Conservation (phyloP, 2,797 vertebrate genomes). For the Neosilurus mollespiculum region DNA sequence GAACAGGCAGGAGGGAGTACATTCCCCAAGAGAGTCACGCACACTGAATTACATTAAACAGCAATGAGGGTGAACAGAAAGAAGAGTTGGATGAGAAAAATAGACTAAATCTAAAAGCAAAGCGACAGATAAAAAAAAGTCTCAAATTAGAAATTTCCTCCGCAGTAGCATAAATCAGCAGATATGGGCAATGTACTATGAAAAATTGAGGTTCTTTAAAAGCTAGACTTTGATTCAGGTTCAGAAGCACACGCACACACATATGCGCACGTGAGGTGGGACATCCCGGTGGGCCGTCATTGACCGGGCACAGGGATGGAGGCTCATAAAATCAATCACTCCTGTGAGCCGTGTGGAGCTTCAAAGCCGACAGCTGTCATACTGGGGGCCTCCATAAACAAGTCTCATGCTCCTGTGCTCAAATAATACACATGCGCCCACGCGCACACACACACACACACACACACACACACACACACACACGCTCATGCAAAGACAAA, state of each 20-base stretch:
- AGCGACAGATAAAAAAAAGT: conserved; percentile 41
- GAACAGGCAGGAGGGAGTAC: conserved; percentile 19
- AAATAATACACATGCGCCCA: conserved; percentile 50
- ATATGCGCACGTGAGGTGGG: conserved; percentile 32
- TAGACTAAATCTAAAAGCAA: conserved; percentile 28
- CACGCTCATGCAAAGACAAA: conserved; percentile 31
- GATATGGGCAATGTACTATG: conserved; percentile 31
- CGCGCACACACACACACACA: conserved; percentile 23
- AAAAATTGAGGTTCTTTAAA: conserved; percentile 43
- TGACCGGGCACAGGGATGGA: conserved; percentile 45
- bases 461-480: conserved; percentile 32
- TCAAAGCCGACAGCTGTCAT: conserved; percentile 55
- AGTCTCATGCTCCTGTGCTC: conserved; percentile 40
- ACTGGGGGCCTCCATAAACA: conserved; percentile 55
- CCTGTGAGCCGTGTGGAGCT: conserved; percentile 44
- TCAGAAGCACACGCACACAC: conserved; percentile 19
- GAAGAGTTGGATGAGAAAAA: conserved; percentile 11
- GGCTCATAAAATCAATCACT: conserved; percentile 58
- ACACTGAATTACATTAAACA: conserved; percentile 43
- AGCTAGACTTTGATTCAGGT: conserved; percentile 40
- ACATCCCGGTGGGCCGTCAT: conserved; percentile 34
- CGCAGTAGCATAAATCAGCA: conserved; percentile 46
- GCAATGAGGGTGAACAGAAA: conserved; percentile 19
- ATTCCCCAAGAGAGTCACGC: conserved; percentile 30
- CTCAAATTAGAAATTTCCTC: conserved; percentile 54